Conservation (phyloP, 2,888 invertebrate genomes). For the Hypomecis punctinalis region DNA sequence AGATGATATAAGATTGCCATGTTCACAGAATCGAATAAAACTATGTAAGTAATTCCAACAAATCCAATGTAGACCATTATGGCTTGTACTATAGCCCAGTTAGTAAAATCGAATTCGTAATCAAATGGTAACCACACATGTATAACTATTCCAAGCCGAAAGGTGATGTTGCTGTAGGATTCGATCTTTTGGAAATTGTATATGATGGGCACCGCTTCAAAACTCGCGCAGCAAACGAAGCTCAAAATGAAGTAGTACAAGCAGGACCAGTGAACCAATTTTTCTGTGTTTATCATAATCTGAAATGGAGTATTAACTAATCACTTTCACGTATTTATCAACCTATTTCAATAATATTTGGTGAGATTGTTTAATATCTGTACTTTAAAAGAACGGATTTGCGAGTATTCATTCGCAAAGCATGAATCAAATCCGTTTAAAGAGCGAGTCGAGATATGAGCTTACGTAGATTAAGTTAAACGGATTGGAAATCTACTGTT, state of each 20-base stretch:
- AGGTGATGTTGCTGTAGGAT: constrained; percentile 47
- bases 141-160: constrained; percentile 51
- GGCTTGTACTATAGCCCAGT: constrained; percentile 50
- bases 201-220: constrained; percentile 37
- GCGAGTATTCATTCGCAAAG: too few relatives aligned
- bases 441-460: too few relatives aligned
- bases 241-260: constrained; percentile 28
- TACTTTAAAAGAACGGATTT: too few relatives aligned
- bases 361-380: too few relatives aligned
- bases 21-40: constrained; percentile 49
- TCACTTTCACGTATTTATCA: too few relatives aligned
- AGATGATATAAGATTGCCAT: constrained; percentile 54
- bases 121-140: constrained; percentile 58
- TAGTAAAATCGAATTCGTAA: constrained; percentile 50
- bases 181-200: constrained; percentile 42
- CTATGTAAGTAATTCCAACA: constrained; percentile 33
- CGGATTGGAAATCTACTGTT: too few relatives aligned
- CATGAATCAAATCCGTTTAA: too few relatives aligned
- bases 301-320: constrained; percentile 8
- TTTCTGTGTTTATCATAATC: constrained; percentile 38
- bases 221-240: constrained; percentile 26
- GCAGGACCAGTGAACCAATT: constrained; percentile 26
- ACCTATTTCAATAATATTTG: too few relatives aligned
- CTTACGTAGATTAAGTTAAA: too few relatives aligned
- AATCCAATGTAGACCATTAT: constrained; percentile 42